Evolutionary conservation across 2,888 invertebrate genomes (phyloP), one percentile per base, ranked within the genome.

Genomic region (Beris chalybata): DNA sequence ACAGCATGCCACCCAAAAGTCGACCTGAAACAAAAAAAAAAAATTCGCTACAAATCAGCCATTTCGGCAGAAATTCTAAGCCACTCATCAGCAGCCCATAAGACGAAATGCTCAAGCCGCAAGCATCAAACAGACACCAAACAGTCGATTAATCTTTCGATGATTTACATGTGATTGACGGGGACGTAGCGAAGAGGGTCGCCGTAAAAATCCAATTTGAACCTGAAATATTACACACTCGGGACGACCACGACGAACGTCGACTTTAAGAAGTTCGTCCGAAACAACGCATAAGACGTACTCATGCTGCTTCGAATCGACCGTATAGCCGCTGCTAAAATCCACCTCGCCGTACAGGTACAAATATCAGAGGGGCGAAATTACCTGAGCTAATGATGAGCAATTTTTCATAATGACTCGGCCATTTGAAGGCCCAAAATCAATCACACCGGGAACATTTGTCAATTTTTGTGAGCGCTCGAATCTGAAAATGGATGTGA

Each of bases 121-220:
- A 58, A 47, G 32, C 76, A 74, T 77, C 77, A 77, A 77, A 77
- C 74, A 73, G 73, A 74, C 55, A 7, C 53, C 75, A 76, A 76
- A 76, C 72, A 75, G 74, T 75, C 76, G 74, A 78, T 77, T 78
- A 78, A 77, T 77, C 77, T 77, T 76, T 75, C 75, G 76, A 76
- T 77, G 74, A 77, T 77, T 78, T 76, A 76, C 75, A 75, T 76
- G 77, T 77, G 77, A 77, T 77, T 77, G 77, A 77, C 77, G 76
- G 75, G 74, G 75, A 74, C 73, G 76, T 76, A 74, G 74, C 74
- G 74, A 73, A 47, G 29, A 47, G 55, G 22, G 67, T 59, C 65
- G 32, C 64, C 64, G 55, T 55, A 67, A 64, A 58, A 59, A 63
- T 68, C 68, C 68, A 68, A 68, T 68, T 68, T 68, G 48, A 65